Percentiles rank a stretch among this genome's conserved stretches.
Conservation (phyloP, 2,888 invertebrate species). For the Latheticus oryzae region DNA sequence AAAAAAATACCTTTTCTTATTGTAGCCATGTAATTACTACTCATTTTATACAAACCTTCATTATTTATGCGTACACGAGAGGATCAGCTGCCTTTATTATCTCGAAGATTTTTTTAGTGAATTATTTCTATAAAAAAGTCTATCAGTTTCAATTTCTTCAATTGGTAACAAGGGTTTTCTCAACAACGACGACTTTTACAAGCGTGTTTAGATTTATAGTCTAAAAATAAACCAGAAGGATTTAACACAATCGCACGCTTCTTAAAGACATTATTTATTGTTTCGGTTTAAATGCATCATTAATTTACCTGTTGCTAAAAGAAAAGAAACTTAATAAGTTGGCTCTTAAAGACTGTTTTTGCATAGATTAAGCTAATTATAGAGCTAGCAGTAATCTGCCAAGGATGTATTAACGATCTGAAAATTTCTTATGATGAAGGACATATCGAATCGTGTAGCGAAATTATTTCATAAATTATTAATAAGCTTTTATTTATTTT, state of each 20-base stretch:
- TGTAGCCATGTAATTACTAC: too few species aligned
- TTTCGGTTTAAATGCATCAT: constrained; percentile 21
- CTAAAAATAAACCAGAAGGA: constrained; percentile 12
- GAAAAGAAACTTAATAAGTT: constrained; percentile 21
- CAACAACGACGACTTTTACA: too few species aligned
- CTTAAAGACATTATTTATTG: constrained; percentile 25
- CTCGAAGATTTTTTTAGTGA: too few species aligned
- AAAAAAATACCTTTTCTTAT: too few species aligned
- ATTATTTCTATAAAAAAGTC: constrained; percentile 3
- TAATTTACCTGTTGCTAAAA: constrained; percentile 19
- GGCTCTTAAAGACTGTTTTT: constrained; percentile 24
- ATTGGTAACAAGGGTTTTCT: too few species aligned
- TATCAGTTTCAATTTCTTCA: too few species aligned
- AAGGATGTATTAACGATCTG: background rate
- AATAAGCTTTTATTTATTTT: too few species aligned
- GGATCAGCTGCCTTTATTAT: too few species aligned
- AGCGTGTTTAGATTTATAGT: constrained; percentile 9
- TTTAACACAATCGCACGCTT: constrained; percentile 20
- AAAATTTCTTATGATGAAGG: constrained; percentile 4
- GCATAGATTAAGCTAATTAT: constrained; percentile 25
- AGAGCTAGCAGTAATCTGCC: background rate
- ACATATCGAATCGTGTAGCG: background rate
- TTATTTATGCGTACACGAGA: too few species aligned
- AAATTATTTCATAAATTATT: constrained; percentile 3
- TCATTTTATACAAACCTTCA: too few species aligned